A percentile compares a stretch with the other conserved stretches of the same genome.
These are phyloP conservation scores for Phaethornis superciliosus DNA, from an alignment of 2,113 vertebrate species.

Conservation along the genomic window DNA sequence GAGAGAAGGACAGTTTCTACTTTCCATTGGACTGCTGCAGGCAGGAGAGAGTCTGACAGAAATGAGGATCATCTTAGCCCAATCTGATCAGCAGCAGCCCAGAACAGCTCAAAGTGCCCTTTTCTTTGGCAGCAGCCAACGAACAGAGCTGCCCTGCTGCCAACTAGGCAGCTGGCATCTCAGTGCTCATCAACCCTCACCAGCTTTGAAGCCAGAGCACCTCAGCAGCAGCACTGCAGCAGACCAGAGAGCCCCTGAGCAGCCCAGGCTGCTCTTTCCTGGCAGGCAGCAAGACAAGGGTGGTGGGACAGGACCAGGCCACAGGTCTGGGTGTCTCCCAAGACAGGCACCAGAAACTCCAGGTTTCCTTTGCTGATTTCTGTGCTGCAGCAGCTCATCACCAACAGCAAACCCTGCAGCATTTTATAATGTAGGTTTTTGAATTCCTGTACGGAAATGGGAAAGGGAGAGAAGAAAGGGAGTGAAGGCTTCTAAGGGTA, in stretches of 20 bases:
- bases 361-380: background rate
- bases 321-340: background rate
- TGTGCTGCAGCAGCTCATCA: background rate
- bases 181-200: too few species aligned
- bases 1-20: background rate
- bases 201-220: background rate
- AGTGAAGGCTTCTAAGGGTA: background rate
- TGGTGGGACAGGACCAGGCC: background rate
- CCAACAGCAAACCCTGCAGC: background rate
- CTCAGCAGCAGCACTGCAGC: accelerated
- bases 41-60: background rate
- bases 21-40: background rate
- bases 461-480: background rate
- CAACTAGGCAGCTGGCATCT: background rate
- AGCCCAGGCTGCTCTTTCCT: background rate
- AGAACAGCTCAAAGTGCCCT: background rate
- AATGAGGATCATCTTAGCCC: background rate
- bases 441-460: background rate
- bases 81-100: background rate
- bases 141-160: background rate
- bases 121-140: background rate
- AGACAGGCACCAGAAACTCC: background rate
- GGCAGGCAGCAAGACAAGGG: accelerated
- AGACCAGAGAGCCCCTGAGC: background rate
- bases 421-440: background rate